Conservation (phyloP, 1,140 invertebrate species). For the Sycophila sp. region DNA sequence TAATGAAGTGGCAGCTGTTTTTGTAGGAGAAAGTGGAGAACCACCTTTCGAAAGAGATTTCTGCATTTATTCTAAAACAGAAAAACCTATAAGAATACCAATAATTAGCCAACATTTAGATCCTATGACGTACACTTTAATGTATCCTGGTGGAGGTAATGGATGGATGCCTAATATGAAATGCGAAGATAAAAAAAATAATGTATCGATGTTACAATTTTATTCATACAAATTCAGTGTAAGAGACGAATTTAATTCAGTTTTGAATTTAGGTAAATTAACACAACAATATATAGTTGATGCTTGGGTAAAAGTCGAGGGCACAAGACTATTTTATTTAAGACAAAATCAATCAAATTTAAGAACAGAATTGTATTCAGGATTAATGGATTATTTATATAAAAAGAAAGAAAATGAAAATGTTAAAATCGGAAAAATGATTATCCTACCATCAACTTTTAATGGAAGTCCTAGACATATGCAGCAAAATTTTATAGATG, state of each 20-base stretch:
- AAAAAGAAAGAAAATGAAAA: slow-evolving; percentile 24
- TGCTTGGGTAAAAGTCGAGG: slow-evolving; percentile 31
- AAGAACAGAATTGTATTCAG: slow-evolving; percentile 20
- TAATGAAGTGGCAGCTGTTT: neutral
- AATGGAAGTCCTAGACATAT: slow-evolving; percentile 4
- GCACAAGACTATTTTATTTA: slow-evolving; percentile 27
- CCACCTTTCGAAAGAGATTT: neutral
- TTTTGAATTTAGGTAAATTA: slow-evolving; percentile 22
- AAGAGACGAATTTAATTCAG: slow-evolving; percentile 21
- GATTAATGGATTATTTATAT: slow-evolving; percentile 23
- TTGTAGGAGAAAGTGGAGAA: neutral
- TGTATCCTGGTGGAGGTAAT: neutral
- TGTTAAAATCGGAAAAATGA: slow-evolving; percentile 14
- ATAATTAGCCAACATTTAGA: neutral
- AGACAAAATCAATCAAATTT: slow-evolving; percentile 27
- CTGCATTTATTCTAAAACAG: neutral
- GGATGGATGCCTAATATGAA: slow-evolving; percentile 20
- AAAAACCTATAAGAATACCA: neutral
- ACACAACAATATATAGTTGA: slow-evolving; percentile 38
- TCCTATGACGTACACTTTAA: neutral
- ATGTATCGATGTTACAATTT: slow-evolving; percentile 29
- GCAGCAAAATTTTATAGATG: slow-evolving; percentile 6
- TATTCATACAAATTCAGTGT: slow-evolving; percentile 27
- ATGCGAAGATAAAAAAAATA: neutral
- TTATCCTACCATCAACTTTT: slow-evolving; percentile 29